These are phyloP conservation scores for Phalacrocorax pelagicus DNA, from an alignment of 2,113 vertebrate species.

Conservation along the genomic window DNA sequence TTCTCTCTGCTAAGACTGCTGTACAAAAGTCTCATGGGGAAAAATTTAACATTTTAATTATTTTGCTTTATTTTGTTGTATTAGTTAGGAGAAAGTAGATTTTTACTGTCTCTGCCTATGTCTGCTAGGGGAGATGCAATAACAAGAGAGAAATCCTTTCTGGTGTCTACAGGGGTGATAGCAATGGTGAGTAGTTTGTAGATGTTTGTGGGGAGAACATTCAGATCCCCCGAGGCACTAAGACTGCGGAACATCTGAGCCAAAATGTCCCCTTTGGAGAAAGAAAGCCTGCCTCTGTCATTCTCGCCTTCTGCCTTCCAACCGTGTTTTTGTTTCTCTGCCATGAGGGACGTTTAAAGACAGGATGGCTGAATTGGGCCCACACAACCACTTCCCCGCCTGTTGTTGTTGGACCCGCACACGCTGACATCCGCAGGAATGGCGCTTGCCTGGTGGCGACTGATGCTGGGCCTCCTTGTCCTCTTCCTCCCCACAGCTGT, in stretches of 20 bases:
- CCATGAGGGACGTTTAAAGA: not conserved
- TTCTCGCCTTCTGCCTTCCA: not conserved
- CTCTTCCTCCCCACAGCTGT: not conserved
- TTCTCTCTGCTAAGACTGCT: not conserved
- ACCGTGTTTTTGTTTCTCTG: not conserved
- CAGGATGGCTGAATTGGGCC: not conserved
- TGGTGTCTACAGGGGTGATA: not conserved
- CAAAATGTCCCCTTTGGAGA: rapidly evolving
- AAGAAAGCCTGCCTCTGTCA: not conserved
- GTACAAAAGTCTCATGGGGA: rapidly evolving
- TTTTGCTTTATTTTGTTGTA: not conserved
- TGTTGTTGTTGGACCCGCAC: rapidly evolving
- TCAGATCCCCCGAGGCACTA: not conserved
- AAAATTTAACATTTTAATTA: not conserved
- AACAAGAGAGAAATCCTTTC: not conserved
- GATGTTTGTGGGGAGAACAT: not conserved
- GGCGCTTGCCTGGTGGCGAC: rapidly evolving
- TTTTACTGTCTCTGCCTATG: not conserved
- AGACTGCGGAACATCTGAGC: not conserved
- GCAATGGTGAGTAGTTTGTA: not conserved
- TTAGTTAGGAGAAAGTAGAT: not conserved
- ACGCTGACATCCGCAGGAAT: rapidly evolving
- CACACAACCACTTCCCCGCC: not conserved
- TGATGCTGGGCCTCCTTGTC: too few species aligned
- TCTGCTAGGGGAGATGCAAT: not conserved